phyloP scores from a whole-genome alignment of 1,140 invertebrate species.

The Ostrea denselamellosa region DNA sequence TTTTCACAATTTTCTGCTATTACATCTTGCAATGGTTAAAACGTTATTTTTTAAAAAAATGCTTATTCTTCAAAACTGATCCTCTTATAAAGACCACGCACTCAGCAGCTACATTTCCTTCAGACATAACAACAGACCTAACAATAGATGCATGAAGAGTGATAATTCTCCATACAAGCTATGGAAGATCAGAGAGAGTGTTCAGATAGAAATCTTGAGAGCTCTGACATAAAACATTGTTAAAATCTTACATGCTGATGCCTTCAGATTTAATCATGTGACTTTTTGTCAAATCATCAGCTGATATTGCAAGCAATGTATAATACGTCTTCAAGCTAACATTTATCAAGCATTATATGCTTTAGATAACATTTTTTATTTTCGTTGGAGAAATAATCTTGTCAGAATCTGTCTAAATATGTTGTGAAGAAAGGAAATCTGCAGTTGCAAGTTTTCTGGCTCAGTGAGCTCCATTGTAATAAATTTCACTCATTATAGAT shows the following conservation, averaged over 20 bases:
- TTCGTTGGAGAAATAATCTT: slow-evolving; percentile 15
- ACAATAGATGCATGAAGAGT: background rate
- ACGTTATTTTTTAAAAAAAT: background rate
- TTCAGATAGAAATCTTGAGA: slow-evolving; percentile 9
- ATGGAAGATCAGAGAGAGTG: slow-evolving; percentile 24
- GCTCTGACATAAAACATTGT: slow-evolving; percentile 20
- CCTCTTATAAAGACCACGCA: background rate
- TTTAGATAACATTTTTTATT: background rate
- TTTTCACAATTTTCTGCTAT: background rate
- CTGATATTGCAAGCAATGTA: slow-evolving; percentile 19
- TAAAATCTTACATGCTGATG: slow-evolving; percentile 15
- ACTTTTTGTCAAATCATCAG: background rate
- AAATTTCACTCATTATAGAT: slow-evolving; percentile 17
- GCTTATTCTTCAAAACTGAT: slow-evolving; percentile 13
- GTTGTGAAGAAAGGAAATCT: slow-evolving; percentile 12
- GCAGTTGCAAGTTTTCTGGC: slow-evolving; percentile 22
- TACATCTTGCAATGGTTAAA: background rate
- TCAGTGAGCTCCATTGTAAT: background rate
- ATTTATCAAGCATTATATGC: slow-evolving; percentile 36
- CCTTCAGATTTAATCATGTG: background rate
- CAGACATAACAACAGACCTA: background rate
- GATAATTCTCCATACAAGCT: background rate
- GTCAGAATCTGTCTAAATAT: slow-evolving; percentile 39
- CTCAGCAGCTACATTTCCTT: background rate
- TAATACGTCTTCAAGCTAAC: slow-evolving; percentile 25